phyloP scores from a whole-genome alignment of 1,140 invertebrate genomes.

The Drosophila bipectinata region DNA sequence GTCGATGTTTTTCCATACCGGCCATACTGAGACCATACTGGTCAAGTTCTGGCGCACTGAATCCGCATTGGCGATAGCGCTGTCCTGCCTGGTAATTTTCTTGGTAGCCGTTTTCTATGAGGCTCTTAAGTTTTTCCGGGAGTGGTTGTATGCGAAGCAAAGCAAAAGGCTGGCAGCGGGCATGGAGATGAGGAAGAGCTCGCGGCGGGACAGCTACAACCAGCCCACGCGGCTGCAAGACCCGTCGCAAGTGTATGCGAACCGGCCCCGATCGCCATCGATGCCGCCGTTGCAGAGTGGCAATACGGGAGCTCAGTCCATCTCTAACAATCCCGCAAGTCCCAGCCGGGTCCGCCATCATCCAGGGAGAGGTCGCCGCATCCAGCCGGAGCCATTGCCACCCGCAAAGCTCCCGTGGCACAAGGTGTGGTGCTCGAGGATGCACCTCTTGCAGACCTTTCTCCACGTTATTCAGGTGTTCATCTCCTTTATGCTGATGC shows the following conservation, averaged over 20 bases:
- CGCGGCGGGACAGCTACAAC: neutral
- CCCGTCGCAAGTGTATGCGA: slow-evolving; percentile 1
- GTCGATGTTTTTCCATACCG: slow-evolving; percentile 53
- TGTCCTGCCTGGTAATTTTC: slow-evolving; percentile 58
- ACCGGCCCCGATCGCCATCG: slow-evolving; percentile 7
- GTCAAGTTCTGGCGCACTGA: slow-evolving; percentile 57
- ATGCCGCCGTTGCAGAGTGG: neutral
- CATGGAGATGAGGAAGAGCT: neutral
- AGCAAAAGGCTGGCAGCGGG: slow-evolving; percentile 27
- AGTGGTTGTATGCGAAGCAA: slow-evolving; percentile 39
- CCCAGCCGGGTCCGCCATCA: neutral
- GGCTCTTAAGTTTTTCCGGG: slow-evolving; percentile 52
- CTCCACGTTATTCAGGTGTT: slow-evolving; percentile 96
- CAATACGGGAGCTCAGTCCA: no score
- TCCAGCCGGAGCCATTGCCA: neutral
- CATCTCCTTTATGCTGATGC: slow-evolving; percentile 96
- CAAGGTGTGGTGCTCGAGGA: neutral
- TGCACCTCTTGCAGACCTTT: slow-evolving; percentile 92
- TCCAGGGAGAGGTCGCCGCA: neutral
- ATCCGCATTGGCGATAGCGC: neutral
- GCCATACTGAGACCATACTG: slow-evolving; percentile 49
- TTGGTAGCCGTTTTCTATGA: slow-evolving; percentile 63
- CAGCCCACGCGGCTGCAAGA: neutral
- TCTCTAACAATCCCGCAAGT: no score
- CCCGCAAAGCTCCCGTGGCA: neutral